Percentiles rank a stretch among this genome's conserved stretches.
Conservation (phyloP, 2,888 invertebrate species). For the Drosophila subquinaria region DNA sequence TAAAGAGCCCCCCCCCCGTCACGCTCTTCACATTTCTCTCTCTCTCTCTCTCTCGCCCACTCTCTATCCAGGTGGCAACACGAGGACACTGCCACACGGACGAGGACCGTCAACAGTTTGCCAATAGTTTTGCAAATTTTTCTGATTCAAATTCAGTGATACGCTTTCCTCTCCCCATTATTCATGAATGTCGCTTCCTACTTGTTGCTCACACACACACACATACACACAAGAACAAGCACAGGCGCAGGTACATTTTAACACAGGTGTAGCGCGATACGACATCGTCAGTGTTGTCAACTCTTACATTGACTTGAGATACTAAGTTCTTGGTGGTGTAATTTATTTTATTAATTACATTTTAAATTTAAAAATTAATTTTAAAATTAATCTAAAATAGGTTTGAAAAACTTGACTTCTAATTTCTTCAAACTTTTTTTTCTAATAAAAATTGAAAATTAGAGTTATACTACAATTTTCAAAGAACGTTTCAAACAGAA, state of each 20-base stretch:
- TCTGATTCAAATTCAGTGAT: conserved; percentile 46
- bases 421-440: no score
- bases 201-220: conserved; percentile 49
- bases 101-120: conserved; percentile 46
- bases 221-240: conserved; percentile 10
- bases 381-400: no score
- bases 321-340: not conserved
- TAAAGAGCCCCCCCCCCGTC: not conserved
- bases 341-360: no score
- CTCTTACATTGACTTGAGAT: conserved; percentile 21
- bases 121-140: conserved; percentile 72
- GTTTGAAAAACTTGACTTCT: no score
- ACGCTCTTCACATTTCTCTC: not conserved
- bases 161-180: conserved; percentile 20
- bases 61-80: conserved; percentile 5
- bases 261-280: conserved; percentile 1
- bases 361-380: no score
- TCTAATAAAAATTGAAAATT: no score
- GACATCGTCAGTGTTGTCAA: conserved; percentile 7
- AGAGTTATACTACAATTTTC: no score
- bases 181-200: conserved; percentile 47
- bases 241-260: not conserved
- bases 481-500: no score
- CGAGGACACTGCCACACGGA: conserved; percentile 14
- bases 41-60: not conserved